A percentile compares a stretch with the other conserved stretches of the same genome.
phyloP scores from a whole-genome alignment of 2,797 vertebrate genomes.

The Xiphophorus birchmanni region DNA sequence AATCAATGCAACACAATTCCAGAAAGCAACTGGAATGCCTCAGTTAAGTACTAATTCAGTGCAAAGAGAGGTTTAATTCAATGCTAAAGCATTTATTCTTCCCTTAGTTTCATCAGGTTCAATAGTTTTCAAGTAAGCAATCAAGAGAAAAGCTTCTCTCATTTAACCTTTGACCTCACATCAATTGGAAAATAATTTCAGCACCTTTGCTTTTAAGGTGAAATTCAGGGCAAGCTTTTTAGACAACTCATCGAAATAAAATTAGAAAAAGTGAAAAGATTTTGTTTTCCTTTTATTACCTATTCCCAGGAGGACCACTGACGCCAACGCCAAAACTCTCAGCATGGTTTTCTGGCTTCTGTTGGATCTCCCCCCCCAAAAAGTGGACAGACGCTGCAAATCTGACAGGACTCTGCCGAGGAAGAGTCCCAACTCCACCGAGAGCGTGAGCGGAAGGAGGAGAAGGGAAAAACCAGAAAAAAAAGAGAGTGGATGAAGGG shows the following conservation, averaged over 20 bases:
- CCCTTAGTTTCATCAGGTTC: conserved; percentile 28
- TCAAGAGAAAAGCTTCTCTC: conserved; percentile 6
- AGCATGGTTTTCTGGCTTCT: conserved; percentile 77
- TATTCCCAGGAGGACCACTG: conserved; percentile 76
- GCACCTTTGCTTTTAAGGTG: conserved; percentile 20
- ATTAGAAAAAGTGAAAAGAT: conserved; percentile 21
- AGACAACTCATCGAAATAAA: conserved; percentile 20
- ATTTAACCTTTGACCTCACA: conserved; percentile 59
- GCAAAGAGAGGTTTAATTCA: conserved; percentile 30
- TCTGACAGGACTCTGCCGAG: conserved; percentile 36
- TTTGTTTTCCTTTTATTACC: conserved; percentile 61
- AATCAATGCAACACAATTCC: conserved; percentile 33
- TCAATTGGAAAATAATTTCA: conserved; percentile 21
- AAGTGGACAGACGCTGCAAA: conserved; percentile 43
- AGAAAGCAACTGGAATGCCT: conserved; percentile 32
- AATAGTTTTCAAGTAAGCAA: conserved; percentile 36
- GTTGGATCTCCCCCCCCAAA: conserved; percentile 46
- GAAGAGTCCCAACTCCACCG: conserved; percentile 53
- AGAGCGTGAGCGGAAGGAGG: conserved; percentile 48
- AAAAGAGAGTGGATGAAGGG: conserved; percentile 35
- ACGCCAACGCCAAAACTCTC: conserved; percentile 77
- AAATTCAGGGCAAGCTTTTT: conserved; percentile 3
- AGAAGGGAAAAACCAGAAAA: conserved; percentile 22
- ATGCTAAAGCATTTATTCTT: conserved; percentile 20
- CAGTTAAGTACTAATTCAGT: conserved; percentile 16